phyloP scores from a whole-genome alignment of 2,113 vertebrate genomes.

The Labeo catla region DNA sequence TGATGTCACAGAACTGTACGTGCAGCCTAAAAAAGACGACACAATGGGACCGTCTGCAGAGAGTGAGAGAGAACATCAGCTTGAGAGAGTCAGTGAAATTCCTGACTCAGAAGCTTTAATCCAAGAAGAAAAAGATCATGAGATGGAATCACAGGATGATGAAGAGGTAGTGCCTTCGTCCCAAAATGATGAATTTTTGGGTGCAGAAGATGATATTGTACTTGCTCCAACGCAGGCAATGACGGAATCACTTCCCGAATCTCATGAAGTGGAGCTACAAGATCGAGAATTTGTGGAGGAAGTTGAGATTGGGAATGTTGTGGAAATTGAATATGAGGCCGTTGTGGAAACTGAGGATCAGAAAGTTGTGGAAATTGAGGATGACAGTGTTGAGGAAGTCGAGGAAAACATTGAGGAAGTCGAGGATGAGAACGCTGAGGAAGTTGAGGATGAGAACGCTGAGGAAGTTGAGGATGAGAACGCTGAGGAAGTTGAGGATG shows the following conservation, averaged over 20 bases:
- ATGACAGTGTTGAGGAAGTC: background rate
- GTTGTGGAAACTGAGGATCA: background rate
- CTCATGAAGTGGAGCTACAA: conserved; percentile 6
- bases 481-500: background rate
- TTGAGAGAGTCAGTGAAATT: background rate
- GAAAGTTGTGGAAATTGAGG: background rate
- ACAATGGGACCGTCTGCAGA: conserved; percentile 37
- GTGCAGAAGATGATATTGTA: conserved; percentile 11
- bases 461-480: background rate
- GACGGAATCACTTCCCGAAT: background rate
- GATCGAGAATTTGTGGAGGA: background rate
- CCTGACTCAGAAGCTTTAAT: conserved; percentile 32
- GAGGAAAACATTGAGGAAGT: background rate
- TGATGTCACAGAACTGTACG: conserved; percentile 64
- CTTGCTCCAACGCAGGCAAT: conserved; percentile 35
- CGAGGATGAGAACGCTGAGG: background rate
- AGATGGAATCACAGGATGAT: background rate
- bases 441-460: background rate
- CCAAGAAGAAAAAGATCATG: background rate
- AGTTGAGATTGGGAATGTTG: background rate
- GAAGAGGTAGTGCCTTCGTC: conserved; percentile 32
- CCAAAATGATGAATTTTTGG: background rate
- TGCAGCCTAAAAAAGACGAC: conserved; percentile 56
- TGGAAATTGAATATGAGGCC: background rate
- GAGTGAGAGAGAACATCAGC: background rate